phyloP scores from a whole-genome alignment of 1,140 invertebrate species.

The Mamestra configurata region DNA sequence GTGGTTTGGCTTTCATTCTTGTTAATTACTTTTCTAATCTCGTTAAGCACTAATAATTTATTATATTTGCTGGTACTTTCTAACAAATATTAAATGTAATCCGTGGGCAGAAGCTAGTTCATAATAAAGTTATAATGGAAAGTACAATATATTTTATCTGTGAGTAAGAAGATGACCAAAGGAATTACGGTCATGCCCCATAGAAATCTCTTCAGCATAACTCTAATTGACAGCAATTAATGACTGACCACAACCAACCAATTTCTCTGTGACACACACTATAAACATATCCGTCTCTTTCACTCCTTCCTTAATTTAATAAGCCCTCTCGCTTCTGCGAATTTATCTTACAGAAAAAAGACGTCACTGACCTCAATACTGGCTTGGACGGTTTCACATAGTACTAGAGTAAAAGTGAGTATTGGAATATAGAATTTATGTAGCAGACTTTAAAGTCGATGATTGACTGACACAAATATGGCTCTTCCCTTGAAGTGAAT shows the following conservation, averaged over 20 bases:
- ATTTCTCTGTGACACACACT: slow-evolving; percentile 51
- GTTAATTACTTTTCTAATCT: no score
- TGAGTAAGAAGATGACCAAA: no score
- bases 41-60: no score
- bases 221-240: slow-evolving; percentile 51
- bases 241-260: slow-evolving; percentile 59
- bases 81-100: no score
- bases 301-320: slow-evolving; percentile 53
- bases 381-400: slow-evolving; percentile 36
- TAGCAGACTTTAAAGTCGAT: not conserved
- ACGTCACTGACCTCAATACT: slow-evolving; percentile 84
- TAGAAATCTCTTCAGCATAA: slow-evolving; percentile 36
- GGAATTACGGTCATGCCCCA: not conserved
- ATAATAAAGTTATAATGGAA: no score
- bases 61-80: no score
- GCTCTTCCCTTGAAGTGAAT: slow-evolving; percentile 59
- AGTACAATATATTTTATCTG: not conserved
- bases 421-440: not conserved
- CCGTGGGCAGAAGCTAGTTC: no score
- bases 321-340: slow-evolving; percentile 63
- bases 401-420: not conserved
- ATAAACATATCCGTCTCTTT: slow-evolving; percentile 52
- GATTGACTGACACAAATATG: not conserved
- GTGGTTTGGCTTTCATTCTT: no score
- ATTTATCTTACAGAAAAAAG: slow-evolving; percentile 79